Conservation (phyloP, 2,113 vertebrate species). For the Furnarius figulus region DNA sequence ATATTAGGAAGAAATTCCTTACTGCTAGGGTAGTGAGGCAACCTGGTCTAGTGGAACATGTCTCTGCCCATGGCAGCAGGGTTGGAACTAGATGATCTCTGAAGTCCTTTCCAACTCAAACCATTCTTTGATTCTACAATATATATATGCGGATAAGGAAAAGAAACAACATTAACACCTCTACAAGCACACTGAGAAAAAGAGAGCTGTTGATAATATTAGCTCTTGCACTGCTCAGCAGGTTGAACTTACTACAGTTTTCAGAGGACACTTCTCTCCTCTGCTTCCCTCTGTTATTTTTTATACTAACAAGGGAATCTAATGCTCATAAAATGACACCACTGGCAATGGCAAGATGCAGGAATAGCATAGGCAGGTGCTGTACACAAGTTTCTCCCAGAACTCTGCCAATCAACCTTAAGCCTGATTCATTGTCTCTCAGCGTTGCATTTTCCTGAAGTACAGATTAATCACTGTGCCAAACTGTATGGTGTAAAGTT, state of each 20-base stretch:
- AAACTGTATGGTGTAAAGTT: neutral
- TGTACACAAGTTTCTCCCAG: neutral
- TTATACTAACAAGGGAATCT: neutral
- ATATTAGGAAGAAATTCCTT: neutral
- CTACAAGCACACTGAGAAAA: neutral
- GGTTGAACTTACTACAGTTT: neutral
- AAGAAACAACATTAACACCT: neutral
- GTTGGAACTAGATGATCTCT: neutral
- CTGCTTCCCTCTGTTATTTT: neutral
- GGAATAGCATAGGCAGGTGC: conserved; percentile 41
- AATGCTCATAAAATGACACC: neutral
- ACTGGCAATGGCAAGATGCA: neutral
- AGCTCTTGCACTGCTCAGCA: neutral
- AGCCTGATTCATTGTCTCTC: conserved; percentile 36
- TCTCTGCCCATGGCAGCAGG: neutral
- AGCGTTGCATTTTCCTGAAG: neutral
- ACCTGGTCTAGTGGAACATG: neutral
- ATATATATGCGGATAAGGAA: neutral
- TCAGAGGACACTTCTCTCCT: neutral
- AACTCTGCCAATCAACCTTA: conserved; percentile 16
- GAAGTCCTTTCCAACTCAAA: neutral
- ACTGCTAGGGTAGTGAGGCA: neutral
- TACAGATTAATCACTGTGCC: neutral
- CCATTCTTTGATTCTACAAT: neutral
- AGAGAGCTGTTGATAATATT: neutral